Base-by-base conservation (phyloP, 2,797 vertebrate species). In the Sphaeramia orbicularis region DNA sequence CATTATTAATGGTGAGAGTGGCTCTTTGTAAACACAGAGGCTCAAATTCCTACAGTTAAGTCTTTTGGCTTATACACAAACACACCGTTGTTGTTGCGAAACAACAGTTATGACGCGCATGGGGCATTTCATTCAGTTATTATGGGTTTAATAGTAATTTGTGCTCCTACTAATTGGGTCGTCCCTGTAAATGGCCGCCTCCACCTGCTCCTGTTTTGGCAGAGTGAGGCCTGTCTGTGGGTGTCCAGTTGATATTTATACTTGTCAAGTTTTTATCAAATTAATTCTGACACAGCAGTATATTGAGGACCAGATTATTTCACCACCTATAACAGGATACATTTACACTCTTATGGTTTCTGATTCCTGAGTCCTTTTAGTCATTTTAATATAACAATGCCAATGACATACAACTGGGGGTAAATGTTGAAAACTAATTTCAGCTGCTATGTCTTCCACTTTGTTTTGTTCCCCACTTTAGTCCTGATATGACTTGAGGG, bases 121-220 rank as follows among this genome's bases (percentile, higher is more conserved):
- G 3, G 15, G 41, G 16, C 52, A 13, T 75, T 81, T 81, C 38
- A 62, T 27, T 21, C 30, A 0, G 51, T 60, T 67, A 69, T 67
- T 18, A 37, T 30, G 5, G 18, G 40, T 44, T 64, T 21, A 37
- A 10, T 51, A 62, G 47, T 76, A 1, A 62, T 67, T 78, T 63
- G 49, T 54, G 10, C 32, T 57, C 4, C 0, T 55, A 52, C 45
- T 88, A 76, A 84, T 73, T 78, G 76, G 71, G 15, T 52, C 43
- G 21, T 24, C 43, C 16, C 41, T 74, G 59, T 5, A 38, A 38
- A 13, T 4, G 37, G 36, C 38, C 18, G 66, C 69, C n/a, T 56
- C 76, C 84, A 86, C 80, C 82, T 86, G 80, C 81, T 76, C 71
- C 48, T n/a, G 41, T 54, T n/a, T 70, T 84, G 83, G 80, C 84